Conservation (phyloP, 2,888 invertebrate species). For the Hipparchia semele region DNA sequence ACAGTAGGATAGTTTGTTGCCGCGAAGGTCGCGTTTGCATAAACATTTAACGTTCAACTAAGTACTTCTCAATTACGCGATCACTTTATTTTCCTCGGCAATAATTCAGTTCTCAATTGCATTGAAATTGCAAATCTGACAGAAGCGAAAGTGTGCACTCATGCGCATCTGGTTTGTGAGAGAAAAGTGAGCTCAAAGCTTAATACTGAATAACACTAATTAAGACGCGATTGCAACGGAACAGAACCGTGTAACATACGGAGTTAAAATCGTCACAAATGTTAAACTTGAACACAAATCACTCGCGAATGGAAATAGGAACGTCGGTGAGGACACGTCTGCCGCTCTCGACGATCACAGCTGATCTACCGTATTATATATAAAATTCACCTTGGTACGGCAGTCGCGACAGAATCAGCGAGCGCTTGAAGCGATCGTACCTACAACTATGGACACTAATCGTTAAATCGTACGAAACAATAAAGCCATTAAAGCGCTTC, state of each 20-base stretch:
- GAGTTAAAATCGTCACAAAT: conserved; percentile 37
- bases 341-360: conserved; percentile 56
- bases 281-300: conserved; percentile 49
- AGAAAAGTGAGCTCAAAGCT: conserved; percentile 36
- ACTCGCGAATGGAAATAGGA: conserved; percentile 51
- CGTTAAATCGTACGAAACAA: no score
- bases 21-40: conserved; percentile 50
- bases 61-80: conserved; percentile 25
- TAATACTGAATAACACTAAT: conserved; percentile 48
- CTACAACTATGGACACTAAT: conserved; percentile 14
- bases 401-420: conserved; percentile 40
- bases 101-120: conserved; percentile 42
- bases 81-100: conserved; percentile 28
- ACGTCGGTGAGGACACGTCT: conserved; percentile 54
- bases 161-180: conserved; percentile 59
- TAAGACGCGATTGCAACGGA: conserved; percentile 33
- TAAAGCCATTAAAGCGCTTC: conserved; percentile 41
- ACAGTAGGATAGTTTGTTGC: conserved; percentile 41
- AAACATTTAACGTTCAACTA: conserved; percentile 36
- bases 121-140: conserved; percentile 41
- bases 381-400: conserved; percentile 43
- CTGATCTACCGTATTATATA: conserved; percentile 64
- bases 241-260: conserved; percentile 30
- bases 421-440: conserved; percentile 47
- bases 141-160: conserved; percentile 71